Conservation (phyloP, 1,140 invertebrate genomes). For the Hirudo medicinalis region DNA sequence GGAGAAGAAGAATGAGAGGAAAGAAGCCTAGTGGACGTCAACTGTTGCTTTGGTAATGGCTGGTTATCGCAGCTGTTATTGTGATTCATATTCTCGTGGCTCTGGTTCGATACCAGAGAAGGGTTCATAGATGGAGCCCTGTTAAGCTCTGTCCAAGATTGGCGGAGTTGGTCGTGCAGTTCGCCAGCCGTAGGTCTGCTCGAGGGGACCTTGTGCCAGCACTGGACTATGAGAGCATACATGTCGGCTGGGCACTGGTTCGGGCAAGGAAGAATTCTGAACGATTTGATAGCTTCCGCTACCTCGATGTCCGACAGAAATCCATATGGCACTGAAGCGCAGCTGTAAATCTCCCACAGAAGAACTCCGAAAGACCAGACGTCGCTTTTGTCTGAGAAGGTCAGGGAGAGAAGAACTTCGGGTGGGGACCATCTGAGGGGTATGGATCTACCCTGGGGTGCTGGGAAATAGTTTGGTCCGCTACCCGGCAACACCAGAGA, state of each 20-base stretch:
- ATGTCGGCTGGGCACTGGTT: constrained; percentile 77
- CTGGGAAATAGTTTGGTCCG: constrained; percentile 49
- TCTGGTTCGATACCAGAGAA: no score
- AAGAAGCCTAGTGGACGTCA: background rate
- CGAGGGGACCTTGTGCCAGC: constrained; percentile 84
- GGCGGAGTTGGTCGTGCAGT: constrained; percentile 7
- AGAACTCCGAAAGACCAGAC: constrained; percentile 96
- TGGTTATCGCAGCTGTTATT: background rate
- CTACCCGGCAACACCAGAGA: constrained; percentile 57
- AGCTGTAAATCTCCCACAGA: constrained; percentile 96
- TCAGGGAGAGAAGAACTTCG: constrained; percentile 88
- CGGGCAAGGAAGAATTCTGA: constrained; percentile 58
- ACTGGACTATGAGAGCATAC: constrained; percentile 88
- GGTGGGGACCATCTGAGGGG: constrained; percentile 75
- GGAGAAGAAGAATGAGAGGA: background rate
- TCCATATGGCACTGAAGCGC: constrained; percentile 82
- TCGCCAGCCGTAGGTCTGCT: constrained; percentile 65
- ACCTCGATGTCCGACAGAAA: constrained; percentile 91
- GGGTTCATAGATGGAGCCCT: background rate
- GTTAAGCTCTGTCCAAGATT: background rate
- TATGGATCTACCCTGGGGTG: constrained; percentile 41
- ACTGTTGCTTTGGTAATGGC: background rate
- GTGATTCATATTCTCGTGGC: background rate
- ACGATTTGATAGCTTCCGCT: constrained; percentile 62
- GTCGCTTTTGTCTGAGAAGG: constrained; percentile 88